Conservation (phyloP, 2,113 vertebrate species). For the Furnarius figulus region DNA sequence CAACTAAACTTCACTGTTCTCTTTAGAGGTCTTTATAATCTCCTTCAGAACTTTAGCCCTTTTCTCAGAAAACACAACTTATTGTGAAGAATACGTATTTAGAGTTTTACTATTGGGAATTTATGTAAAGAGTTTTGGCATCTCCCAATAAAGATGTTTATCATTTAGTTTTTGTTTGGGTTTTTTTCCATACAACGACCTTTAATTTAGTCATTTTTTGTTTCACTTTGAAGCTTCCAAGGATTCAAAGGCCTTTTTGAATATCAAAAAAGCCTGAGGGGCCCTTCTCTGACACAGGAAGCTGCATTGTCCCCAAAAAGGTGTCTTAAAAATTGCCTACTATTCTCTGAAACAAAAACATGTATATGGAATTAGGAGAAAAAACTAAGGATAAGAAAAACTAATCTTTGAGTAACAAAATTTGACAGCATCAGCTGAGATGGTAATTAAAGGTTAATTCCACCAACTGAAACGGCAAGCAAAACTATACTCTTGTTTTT, state of each 20-base stretch:
- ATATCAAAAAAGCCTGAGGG: not conserved
- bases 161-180: not conserved
- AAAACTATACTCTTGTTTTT: not conserved
- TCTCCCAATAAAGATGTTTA: not conserved
- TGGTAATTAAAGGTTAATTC: constrained; percentile 11
- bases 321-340: not conserved
- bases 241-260: not conserved
- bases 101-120: not conserved
- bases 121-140: not conserved
- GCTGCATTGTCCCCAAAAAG: not conserved
- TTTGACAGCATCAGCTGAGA: not conserved
- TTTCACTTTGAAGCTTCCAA: not conserved
- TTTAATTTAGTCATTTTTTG: not conserved
- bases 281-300: not conserved
- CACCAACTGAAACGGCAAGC: not conserved
- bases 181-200: not conserved
- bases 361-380: not conserved
- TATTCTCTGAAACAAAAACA: not conserved
- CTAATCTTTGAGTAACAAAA: not conserved
- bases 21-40: not conserved
- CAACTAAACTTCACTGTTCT: not conserved
- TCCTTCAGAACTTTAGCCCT: not conserved
- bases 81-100: not conserved
- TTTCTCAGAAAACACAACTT: not conserved
- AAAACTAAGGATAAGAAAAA: not conserved